Conservation (phyloP, 1,140 invertebrate species). For the Drosophila tropicalis region DNA sequence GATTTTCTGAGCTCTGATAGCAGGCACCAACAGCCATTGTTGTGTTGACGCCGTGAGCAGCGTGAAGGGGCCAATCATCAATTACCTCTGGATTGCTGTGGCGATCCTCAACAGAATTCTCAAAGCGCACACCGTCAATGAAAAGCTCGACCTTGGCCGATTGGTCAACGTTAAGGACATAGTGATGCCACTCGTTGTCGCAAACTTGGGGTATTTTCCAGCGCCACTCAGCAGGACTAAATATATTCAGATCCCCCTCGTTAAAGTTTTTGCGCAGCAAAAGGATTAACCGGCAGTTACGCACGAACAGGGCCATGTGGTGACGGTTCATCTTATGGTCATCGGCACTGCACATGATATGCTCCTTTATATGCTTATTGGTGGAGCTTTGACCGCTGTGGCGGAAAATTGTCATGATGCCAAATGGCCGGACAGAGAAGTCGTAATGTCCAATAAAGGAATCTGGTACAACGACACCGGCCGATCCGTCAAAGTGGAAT, state of each 20-base stretch:
- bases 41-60: conserved; percentile 96
- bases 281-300: conserved; percentile 97
- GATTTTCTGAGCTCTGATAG: conserved; percentile 92
- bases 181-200: conserved; percentile 99
- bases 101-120: conserved; percentile 87
- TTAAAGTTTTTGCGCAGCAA: conserved; percentile 96
- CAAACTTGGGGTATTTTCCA: conserved; percentile 96
- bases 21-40: conserved; percentile 97
- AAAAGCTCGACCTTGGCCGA: conserved; percentile 94
- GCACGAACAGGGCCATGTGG: conserved; percentile 97
- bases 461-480: conserved; percentile 93
- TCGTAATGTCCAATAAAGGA: conserved; percentile 85
- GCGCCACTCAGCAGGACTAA: conserved; percentile 98
- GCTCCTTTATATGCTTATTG: conserved; percentile 96
- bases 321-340: conserved; percentile 99
- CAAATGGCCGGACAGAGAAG: conserved; percentile 87
- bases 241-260: conserved; percentile 96
- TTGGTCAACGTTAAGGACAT: conserved; percentile 95
- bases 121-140: conserved; percentile 94
- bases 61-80: conserved; percentile 99
- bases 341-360: conserved; percentile 97
- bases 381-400: conserved; percentile 82
- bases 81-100: conserved; percentile 95
- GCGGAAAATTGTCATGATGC: conserved; percentile 94
- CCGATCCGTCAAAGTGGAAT: conserved; percentile 96